phyloP scores from a whole-genome alignment of 2,888 invertebrate species.

The Oscheius sp. region DNA sequence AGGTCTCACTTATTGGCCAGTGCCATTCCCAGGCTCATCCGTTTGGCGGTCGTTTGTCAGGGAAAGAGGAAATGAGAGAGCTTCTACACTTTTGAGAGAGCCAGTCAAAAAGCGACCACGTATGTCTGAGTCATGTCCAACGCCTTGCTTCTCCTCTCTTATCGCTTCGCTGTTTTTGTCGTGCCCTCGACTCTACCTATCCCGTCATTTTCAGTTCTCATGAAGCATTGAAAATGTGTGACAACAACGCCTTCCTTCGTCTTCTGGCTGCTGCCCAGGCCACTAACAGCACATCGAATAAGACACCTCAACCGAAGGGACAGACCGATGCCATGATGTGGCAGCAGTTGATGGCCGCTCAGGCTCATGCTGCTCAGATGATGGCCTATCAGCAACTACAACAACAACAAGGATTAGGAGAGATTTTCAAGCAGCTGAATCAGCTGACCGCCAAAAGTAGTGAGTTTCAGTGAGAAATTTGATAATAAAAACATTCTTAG shows the following conservation, averaged over 20 bases:
- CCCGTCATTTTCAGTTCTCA: constrained; percentile 15
- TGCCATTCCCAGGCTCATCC: too few relatives aligned
- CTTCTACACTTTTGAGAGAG: too few relatives aligned
- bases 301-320: neutral
- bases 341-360: constrained; percentile 40
- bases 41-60: too few relatives aligned
- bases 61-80: too few relatives aligned
- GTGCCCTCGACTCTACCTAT: neutral
- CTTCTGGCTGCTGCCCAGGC: constrained; percentile 47
- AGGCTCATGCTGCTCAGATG: constrained; percentile 30
- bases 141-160: constrained; percentile 18
- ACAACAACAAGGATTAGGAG: constrained; percentile 31
- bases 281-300: constrained; percentile 36
- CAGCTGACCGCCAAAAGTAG: constrained; percentile 13
- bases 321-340: constrained; percentile 39
- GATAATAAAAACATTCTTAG: constrained; percentile 6
- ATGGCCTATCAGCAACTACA: constrained; percentile 23
- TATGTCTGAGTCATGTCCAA: neutral
- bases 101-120: neutral
- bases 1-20: too few relatives aligned
- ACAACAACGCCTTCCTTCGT: constrained; percentile 45
- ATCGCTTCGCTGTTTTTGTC: neutral
- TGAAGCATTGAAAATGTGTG: constrained; percentile 31
- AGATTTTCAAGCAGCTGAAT: constrained; percentile 21
- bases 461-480: neutral